Evolutionary conservation across 2,113 vertebrate species (phyloP).

Genomic region (Brevimyrus niger): DNA sequence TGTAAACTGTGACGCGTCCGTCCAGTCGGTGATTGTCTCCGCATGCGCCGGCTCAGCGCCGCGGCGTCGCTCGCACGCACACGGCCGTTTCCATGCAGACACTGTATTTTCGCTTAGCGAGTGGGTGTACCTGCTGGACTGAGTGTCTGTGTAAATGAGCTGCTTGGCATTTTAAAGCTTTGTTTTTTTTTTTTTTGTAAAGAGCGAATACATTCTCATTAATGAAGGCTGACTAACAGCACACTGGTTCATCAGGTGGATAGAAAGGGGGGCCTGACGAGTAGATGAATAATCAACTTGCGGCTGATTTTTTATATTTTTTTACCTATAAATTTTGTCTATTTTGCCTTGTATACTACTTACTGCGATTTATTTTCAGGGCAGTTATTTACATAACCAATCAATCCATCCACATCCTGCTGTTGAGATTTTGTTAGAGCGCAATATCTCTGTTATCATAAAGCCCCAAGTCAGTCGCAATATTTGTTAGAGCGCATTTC

Average conservation of each 20-base stretch:
- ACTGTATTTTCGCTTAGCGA: background rate
- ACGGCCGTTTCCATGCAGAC: background rate
- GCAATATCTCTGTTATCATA: too few species aligned
- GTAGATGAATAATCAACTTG: background rate
- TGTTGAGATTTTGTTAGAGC: background rate
- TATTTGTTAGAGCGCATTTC: background rate
- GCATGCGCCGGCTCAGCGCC: background rate
- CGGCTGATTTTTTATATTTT: background rate
- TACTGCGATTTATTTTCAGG: background rate
- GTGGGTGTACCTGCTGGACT: background rate
- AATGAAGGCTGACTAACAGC: background rate
- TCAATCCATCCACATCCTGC: background rate
- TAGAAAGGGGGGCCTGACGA: background rate
- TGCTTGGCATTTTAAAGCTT: background rate
- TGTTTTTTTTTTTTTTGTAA: slow-evolving; percentile 4
- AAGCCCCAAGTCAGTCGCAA: too few species aligned
- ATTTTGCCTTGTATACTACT: background rate
- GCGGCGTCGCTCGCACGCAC: background rate
- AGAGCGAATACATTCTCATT: background rate
- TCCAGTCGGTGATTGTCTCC: background rate
- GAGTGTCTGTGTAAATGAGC: background rate
- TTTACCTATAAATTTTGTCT: background rate
- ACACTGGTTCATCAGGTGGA: background rate
- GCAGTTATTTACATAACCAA: background rate
- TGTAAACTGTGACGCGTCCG: background rate